Percentiles rank a stretch among this genome's conserved stretches.
Evolutionary conservation across 1,140 invertebrate species (phyloP).

Genomic region (Proctacanthus coquilletti): DNA sequence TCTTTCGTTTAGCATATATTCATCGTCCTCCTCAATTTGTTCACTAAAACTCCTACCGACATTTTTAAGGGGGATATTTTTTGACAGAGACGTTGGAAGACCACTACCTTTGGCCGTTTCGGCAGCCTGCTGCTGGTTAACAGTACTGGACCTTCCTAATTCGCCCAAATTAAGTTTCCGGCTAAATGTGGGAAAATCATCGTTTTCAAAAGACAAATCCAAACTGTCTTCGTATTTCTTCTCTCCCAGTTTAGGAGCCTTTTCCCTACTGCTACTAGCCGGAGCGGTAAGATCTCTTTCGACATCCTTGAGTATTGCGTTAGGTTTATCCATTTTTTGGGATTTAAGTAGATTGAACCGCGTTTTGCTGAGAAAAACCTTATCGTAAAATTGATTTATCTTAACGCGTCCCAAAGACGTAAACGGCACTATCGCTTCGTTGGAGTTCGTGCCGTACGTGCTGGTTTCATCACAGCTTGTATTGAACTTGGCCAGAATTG

Average conservation of each 20-base stretch:
- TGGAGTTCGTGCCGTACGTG: background rate
- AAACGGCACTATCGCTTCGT: background rate
- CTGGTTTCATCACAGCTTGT: no score
- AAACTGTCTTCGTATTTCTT: background rate
- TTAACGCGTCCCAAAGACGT: background rate
- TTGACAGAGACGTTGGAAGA: background rate
- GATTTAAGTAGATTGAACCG: background rate
- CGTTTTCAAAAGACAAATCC: background rate
- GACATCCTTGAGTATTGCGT: background rate
- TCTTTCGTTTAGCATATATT: conserved; percentile 1
- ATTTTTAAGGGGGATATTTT: no score
- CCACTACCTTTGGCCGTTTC: background rate
- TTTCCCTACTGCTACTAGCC: background rate
- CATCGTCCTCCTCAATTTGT: background rate
- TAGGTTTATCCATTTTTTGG: background rate
- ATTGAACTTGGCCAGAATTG: background rate
- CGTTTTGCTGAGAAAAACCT: background rate
- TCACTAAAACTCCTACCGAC: background rate
- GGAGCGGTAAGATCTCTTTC: background rate
- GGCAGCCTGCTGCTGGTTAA: background rate
- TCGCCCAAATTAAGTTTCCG: background rate
- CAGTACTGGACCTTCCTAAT: background rate
- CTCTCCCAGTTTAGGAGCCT: background rate
- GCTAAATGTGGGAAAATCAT: background rate
- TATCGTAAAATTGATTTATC: background rate